Conservation (phyloP, 2,113 vertebrate species). For the Fregetta grallaria region DNA sequence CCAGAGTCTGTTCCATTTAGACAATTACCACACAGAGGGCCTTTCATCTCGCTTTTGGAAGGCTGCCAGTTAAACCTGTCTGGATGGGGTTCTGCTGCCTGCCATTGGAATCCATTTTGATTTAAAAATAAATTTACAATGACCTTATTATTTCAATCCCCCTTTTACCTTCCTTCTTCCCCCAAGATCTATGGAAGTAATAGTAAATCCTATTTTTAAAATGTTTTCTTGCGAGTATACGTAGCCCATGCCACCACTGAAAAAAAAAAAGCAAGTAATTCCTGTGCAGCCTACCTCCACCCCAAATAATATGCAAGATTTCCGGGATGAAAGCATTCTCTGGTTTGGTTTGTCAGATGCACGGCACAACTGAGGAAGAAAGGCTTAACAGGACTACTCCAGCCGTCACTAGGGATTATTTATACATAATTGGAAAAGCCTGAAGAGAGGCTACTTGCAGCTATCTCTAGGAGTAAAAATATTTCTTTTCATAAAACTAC, state of each 20-base stretch:
- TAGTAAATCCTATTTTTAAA: conserved; percentile 10
- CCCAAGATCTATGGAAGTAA: background rate
- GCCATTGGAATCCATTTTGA: conserved; percentile 8
- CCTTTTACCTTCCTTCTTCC: background rate
- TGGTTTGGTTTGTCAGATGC: conserved; percentile 9
- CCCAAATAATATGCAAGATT: background rate
- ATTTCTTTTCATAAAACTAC: conserved; percentile 25
- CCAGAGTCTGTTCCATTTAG: conserved; percentile 34
- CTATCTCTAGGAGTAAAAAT: conserved; percentile 6
- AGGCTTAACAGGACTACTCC: background rate
- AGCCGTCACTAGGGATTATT: conserved; percentile 14
- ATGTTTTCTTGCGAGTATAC: background rate
- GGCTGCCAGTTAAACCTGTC: conserved; percentile 44
- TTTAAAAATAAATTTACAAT: background rate
- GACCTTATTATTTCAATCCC: background rate
- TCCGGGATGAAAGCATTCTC: conserved; percentile 17
- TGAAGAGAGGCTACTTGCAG: background rate
- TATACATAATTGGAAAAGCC: conserved; percentile 31
- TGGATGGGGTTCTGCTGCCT: background rate
- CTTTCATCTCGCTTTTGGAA: conserved; percentile 15
- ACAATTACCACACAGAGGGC: conserved; percentile 26
- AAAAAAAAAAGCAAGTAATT: background rate
- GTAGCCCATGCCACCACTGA: background rate
- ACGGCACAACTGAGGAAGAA: background rate
- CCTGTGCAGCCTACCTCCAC: background rate